Evolutionary conservation across 2,797 vertebrate genomes (phyloP).

Genomic region (Epinephelus awoara): DNA sequence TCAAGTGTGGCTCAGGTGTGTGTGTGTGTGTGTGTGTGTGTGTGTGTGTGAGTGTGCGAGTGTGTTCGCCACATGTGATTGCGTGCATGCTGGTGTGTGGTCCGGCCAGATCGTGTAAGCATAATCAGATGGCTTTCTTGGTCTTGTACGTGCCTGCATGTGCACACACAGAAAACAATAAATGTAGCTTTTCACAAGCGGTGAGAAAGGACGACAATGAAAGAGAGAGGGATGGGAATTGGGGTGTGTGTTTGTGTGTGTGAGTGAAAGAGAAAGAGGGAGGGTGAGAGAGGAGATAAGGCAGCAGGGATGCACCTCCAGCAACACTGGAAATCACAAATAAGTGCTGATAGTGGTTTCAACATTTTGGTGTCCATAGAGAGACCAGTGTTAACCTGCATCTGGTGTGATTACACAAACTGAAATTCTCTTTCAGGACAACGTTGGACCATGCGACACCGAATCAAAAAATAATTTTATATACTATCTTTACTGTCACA

Average conservation of each 20-base stretch:
- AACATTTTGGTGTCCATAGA: background rate
- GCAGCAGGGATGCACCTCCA: constrained; percentile 5
- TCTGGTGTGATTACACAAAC: background rate
- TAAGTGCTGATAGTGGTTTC: background rate
- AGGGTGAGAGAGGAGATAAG: background rate
- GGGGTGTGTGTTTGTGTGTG: background rate
- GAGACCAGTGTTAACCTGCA: background rate
- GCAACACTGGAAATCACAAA: constrained; percentile 6
- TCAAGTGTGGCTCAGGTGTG: constrained; percentile 68
- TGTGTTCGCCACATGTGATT: constrained; percentile 52
- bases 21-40: constrained; percentile 56
- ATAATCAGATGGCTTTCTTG: constrained; percentile 62
- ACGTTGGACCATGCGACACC: background rate
- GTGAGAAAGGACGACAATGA: background rate
- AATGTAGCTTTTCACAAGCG: constrained; percentile 28
- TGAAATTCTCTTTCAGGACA: background rate
- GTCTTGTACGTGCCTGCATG: constrained; percentile 40
- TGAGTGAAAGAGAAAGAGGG: background rate
- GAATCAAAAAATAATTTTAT: background rate
- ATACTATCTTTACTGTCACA: background rate
- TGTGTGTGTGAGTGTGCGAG: constrained; percentile 44
- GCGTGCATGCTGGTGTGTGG: constrained; percentile 68
- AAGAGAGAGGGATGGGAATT: background rate
- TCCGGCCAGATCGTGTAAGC: constrained; percentile 59
- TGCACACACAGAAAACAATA: constrained; percentile 38